A percentile compares a stretch with the other conserved stretches of the same genome.
phyloP scores from a whole-genome alignment of 2,888 invertebrate genomes.

The Drosophila limbata region DNA sequence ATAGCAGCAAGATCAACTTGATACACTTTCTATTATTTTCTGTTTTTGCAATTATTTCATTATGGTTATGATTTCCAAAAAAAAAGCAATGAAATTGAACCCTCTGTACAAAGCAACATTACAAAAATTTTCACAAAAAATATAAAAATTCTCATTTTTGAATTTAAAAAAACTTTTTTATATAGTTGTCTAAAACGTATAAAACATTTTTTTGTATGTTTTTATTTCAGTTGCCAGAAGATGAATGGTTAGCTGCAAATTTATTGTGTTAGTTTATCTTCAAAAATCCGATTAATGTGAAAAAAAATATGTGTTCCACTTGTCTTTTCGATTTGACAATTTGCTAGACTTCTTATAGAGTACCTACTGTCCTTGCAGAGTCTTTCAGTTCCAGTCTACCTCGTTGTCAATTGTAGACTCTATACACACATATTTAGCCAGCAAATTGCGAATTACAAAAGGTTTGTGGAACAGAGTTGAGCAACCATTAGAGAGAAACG shows the following conservation, averaged over 20 bases:
- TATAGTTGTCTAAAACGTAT: conserved; percentile 40
- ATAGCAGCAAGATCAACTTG: conserved; percentile 41
- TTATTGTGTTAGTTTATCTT: conserved; percentile 90
- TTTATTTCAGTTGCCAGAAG: conserved; percentile 92
- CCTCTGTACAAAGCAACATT: conserved; percentile 58
- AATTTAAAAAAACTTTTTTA: conserved; percentile 4
- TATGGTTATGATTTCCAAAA: conserved; percentile 27
- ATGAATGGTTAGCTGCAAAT: conserved; percentile 95
- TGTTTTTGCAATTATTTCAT: conserved; percentile 44
- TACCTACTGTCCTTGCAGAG: conserved; percentile 19
- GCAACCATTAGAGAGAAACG: conserved; percentile 35
- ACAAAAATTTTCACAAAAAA: conserved; percentile 45
- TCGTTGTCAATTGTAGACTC: conserved; percentile 29
- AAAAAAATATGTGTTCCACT: conserved; percentile 33
- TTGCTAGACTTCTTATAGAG: conserved; percentile 12
- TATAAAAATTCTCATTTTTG: conserved; percentile 27
- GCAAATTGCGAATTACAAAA: conserved; percentile 27
- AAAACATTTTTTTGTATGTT: conserved; percentile 64
- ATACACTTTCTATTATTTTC: conserved; percentile 29
- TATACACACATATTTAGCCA: background rate
- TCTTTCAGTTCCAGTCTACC: conserved; percentile 18
- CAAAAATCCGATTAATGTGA: conserved; percentile 29
- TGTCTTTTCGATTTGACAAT: conserved; percentile 15
- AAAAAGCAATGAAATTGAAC: conserved; percentile 10
- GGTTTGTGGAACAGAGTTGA: conserved; percentile 40